Percentiles rank a stretch among this genome's conserved stretches.
Evolutionary conservation across 1,140 invertebrate genomes (phyloP).

Genomic region (Bombus sibiricus): DNA sequence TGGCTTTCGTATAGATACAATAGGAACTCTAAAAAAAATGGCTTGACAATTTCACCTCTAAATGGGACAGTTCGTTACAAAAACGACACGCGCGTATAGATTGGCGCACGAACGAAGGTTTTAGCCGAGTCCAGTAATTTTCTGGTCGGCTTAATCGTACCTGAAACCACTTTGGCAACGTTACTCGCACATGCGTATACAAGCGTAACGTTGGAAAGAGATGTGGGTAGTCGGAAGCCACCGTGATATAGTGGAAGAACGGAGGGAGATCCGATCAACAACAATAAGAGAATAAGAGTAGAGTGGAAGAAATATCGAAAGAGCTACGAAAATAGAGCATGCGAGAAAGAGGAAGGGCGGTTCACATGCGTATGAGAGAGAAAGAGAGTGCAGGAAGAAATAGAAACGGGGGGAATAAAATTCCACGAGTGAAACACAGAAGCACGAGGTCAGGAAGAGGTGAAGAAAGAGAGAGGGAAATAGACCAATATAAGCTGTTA

Average conservation of each 20-base stretch:
- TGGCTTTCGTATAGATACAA: neutral
- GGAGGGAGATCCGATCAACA: neutral
- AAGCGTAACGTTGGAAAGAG: constrained; percentile 2
- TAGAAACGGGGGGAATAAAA: constrained; percentile 1
- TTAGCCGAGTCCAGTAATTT: constrained; percentile 37
- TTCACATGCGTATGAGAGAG: neutral
- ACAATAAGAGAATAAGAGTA: neutral
- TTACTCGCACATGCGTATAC: constrained; percentile 15
- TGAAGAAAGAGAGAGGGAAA: constrained; percentile 30
- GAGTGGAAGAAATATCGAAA: neutral
- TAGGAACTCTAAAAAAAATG: neutral
- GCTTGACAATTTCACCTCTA: constrained; percentile 14
- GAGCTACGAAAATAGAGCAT: neutral
- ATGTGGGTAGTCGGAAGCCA: neutral
- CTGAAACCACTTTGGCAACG: constrained; percentile 1
- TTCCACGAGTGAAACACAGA: neutral
- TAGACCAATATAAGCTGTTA: constrained; percentile 67
- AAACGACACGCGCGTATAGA: constrained; percentile 24
- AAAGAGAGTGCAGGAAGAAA: neutral
- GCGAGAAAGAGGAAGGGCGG: neutral
- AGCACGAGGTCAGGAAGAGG: neutral
- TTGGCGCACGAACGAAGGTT: constrained; percentile 28
- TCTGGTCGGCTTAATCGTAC: constrained; percentile 49
- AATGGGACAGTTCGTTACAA: constrained; percentile 44
- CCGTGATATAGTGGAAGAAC: neutral